Conservation (phyloP, 2,113 vertebrate species). For the Amphiprion ocellaris region DNA sequence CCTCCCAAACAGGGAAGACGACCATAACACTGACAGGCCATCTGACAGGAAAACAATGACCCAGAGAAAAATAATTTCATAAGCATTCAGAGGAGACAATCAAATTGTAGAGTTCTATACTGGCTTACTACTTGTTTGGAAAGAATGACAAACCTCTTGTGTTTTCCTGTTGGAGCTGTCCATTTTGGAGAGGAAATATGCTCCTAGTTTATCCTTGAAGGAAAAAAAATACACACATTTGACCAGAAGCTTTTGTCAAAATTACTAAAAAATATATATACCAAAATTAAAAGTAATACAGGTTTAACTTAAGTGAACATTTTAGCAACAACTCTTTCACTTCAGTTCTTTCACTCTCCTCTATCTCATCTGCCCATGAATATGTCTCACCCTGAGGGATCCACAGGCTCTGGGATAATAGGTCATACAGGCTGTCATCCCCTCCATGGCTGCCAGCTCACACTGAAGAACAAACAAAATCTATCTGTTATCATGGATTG, state of each 20-base stretch:
- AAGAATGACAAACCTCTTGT: constrained; percentile 85
- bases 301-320: neutral
- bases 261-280: too few species aligned
- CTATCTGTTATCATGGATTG: too few species aligned
- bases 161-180: constrained; percentile 86
- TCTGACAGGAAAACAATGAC: constrained; percentile 65
- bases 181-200: constrained; percentile 89
- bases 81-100: neutral
- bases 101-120: too few species aligned
- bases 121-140: neutral
- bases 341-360: too few species aligned
- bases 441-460: constrained; percentile 89
- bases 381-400: constrained; percentile 86
- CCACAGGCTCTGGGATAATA: constrained; percentile 92
- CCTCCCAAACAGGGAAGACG: constrained; percentile 88
- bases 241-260: too few species aligned
- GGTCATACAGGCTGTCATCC: constrained; percentile 91
- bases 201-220: constrained; percentile 89
- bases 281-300: neutral
- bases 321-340: neutral
- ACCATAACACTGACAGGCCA: constrained; percentile 91
- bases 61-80: neutral
- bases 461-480: constrained; percentile 79
- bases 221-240: neutral
- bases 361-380: too few species aligned